These are phyloP conservation scores for Drosophila bocqueti DNA, from an alignment of 1,140 invertebrate species.

Conservation along the genomic window DNA sequence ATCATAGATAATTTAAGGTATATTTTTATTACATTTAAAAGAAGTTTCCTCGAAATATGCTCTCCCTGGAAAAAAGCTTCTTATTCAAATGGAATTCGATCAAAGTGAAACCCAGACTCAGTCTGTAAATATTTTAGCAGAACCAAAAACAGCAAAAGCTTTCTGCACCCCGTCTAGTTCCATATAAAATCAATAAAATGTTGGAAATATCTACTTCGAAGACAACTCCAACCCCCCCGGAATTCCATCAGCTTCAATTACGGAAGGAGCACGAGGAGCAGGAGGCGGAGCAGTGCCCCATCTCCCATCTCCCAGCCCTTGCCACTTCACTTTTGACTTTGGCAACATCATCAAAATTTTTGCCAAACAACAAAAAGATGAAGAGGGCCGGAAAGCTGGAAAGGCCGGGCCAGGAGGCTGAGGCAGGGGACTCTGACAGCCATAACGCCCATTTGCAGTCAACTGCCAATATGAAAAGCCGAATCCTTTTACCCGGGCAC, in stretches of 20 bases:
- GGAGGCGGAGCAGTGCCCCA: conserved; percentile 1
- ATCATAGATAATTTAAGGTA: not conserved
- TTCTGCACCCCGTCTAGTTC: not conserved
- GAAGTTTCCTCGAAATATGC: not conserved
- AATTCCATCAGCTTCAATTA: conserved; percentile 82
- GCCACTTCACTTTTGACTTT: conserved; percentile 64
- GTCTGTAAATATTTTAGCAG: conserved; percentile 7
- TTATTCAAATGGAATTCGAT: not conserved
- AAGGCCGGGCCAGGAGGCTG: not conserved
- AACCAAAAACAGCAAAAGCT: not conserved
- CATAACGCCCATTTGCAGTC: conserved; percentile 82
- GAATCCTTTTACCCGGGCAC: conserved; percentile 52
- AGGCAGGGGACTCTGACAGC: conserved; percentile 44
- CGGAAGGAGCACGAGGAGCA: conserved; percentile 1
- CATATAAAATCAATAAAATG: conserved; percentile 70
- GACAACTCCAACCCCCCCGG: conserved; percentile 48
- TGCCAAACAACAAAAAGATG: conserved; percentile 71
- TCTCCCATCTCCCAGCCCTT: not conserved
- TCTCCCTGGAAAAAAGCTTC: not conserved
- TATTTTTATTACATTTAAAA: not conserved
- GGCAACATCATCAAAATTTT: conserved; percentile 81
- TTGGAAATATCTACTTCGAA: conserved; percentile 68
- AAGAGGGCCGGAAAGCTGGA: conserved; percentile 24
- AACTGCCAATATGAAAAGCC: conserved; percentile 79
- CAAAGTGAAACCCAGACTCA: conserved; percentile 9